Evolutionary conservation across 2,113 vertebrate genomes (phyloP), one percentile per base, ranked within the genome.

Genomic region (Edolisoma coerulescens): DNA sequence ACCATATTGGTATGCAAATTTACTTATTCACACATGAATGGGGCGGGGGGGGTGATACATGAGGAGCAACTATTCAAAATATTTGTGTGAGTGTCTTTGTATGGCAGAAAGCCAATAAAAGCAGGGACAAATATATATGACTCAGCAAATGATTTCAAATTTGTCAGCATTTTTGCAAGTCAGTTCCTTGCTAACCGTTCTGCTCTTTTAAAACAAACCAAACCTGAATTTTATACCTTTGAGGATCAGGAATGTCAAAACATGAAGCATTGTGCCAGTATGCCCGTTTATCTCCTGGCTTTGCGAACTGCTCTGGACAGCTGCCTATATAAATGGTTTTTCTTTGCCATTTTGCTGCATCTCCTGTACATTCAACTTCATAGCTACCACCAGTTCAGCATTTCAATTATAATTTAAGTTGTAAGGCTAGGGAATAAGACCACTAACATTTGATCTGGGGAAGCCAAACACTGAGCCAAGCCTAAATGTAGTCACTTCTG

Each of bases 1-100:
- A 94, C 95, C 96, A 96, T 96, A 96, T 96, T 96, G 96, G 92
- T 96, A 97, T 97, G 95, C 96, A 96, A 96, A 96, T 97, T 95
- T 96, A 87, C 95, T 94, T 96, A 96, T 96, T 96, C 96, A 92
- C 95, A 96, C 93, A 94, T 95, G 96, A 96, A 94, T 91, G 90
- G 90, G 80, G 53, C 5, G 70, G 67, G 77, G 61, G 82, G 41
- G 54, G 69, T 16, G 44, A 89, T 84, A 83, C 85, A 96, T 94
- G 95, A 95, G 69, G 88, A 95, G 83, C 80, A 94, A 93, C 85
- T 95, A 96, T 93, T 96, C 95, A 96, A 94, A 96, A 96, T 96
- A 93, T 95, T 97, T 96, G 93, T 93, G 88, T 93, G 93, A 94
- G 65, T 94, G 89, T 96, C 92, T 96, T 87, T 87, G 74, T 81